phyloP scores from a whole-genome alignment of 2,113 vertebrate species.

The Collichthys lucidus region DNA sequence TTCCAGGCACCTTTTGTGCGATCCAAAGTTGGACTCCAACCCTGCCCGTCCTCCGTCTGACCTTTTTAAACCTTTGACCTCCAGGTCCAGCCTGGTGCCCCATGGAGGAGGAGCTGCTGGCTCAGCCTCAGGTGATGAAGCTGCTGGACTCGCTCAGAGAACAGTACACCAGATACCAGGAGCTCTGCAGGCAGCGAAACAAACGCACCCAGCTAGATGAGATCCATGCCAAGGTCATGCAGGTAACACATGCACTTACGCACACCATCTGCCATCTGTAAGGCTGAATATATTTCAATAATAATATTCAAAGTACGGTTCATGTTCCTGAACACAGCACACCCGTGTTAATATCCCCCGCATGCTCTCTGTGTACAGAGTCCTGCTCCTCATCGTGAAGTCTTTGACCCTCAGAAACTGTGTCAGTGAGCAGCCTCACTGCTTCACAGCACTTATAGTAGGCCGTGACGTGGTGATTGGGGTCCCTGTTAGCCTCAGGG shows the following conservation, averaged over 20 bases:
- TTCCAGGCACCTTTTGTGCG: too few relatives aligned
- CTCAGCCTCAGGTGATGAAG: constrained; percentile 98
- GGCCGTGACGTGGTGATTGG: neutral
- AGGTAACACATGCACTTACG: constrained; percentile 82
- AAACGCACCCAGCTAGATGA: constrained; percentile 97
- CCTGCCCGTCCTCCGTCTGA: neutral
- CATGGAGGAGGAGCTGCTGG: constrained; percentile 97
- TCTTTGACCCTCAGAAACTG: neutral
- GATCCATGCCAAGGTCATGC: constrained; percentile 98
- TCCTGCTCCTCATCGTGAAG: neutral
- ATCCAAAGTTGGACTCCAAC: too few relatives aligned
- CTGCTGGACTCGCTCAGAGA: constrained; percentile 95
- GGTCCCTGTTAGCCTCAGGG: constrained; percentile 37
- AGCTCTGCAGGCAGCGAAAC: constrained; percentile 95
- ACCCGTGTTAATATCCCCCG: neutral
- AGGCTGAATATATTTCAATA: too few relatives aligned
- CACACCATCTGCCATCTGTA: too few relatives aligned
- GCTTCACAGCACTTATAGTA: neutral
- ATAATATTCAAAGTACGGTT: too few relatives aligned
- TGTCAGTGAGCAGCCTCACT: constrained; percentile 10
- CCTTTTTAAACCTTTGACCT: constrained; percentile 15
- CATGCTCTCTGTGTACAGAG: neutral
- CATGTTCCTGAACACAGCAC: neutral
- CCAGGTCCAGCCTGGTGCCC: constrained; percentile 93
- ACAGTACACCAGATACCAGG: constrained; percentile 96